A percentile compares a stretch with the other conserved stretches of the same genome.
Conservation (phyloP, 2,888 invertebrate species). For the Drosophila rubida region DNA sequence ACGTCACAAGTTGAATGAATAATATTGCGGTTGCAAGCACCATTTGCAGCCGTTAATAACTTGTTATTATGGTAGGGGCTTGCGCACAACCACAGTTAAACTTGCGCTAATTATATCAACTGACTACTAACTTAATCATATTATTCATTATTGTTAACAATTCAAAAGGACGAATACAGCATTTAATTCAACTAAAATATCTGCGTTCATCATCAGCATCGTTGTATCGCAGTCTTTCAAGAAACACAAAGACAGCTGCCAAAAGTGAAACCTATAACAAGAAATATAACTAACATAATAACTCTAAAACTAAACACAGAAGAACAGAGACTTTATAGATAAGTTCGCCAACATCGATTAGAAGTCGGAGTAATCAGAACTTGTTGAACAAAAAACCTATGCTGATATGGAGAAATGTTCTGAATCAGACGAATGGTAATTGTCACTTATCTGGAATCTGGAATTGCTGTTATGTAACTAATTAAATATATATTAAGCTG, state of each 20-base stretch:
- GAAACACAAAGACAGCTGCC: too few species aligned
- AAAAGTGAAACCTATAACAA: too few species aligned
- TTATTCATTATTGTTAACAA: background rate
- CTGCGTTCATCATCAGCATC: too few species aligned
- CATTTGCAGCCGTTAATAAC: background rate
- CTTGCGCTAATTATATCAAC: background rate
- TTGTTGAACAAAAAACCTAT: background rate
- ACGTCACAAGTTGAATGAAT: constrained; percentile 4
- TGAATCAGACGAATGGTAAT: background rate
- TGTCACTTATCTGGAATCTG: background rate
- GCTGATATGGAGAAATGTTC: background rate
- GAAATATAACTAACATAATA: background rate
- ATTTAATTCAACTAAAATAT: too few species aligned
- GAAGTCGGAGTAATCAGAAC: too few species aligned
- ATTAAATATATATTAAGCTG: background rate
- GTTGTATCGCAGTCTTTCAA: too few species aligned
- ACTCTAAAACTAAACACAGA: too few species aligned
- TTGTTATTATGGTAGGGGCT: background rate
- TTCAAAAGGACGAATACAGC: background rate
- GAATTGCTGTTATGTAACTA: background rate
- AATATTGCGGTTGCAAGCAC: constrained; percentile 11
- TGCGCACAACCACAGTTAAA: background rate
- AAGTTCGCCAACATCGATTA: too few species aligned
- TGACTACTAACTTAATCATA: background rate
- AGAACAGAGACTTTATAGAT: too few species aligned